Evolutionary conservation across 2,888 invertebrate species (phyloP), one percentile per base, ranked within the genome.

Genomic region (Drosophila greeni): DNA sequence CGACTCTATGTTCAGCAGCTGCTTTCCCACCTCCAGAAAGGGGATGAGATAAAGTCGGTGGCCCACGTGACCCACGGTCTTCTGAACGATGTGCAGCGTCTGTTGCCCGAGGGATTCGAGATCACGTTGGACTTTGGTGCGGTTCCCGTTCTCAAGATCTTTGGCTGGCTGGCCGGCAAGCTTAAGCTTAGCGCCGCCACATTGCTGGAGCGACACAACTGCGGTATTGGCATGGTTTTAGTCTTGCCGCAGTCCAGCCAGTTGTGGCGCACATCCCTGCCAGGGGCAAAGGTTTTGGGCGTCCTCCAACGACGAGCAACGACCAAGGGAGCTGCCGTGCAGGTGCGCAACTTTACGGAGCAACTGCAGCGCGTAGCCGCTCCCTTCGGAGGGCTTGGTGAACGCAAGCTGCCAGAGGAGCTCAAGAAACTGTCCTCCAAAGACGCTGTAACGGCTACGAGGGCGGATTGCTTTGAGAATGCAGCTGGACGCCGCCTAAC

Each of bases 21-120:
- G 1, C 88, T 97, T 45, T 92, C 94, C 0, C 92, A 94, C 5
- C 88, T 97, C 45, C 91, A 91, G 82, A 59, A 73, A 3, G 91
- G 91, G 0, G 54, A 47, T 2, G 89, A 92, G 45, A 91, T 98
- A 2, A 97, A 97, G 86, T 96, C 94, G 0, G 91, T 97, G 73
- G 97, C 97, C 0, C 98, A 99, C 85, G 96, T 99, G 59, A 97
- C 97, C 0, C 97, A 97, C 0, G 98, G 99, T 0, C 90, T 99
- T 3, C 87, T 93, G 6, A 96, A 97, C 88, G 98, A 98, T 86
- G 93, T 98, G 48, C 94, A 95, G 0, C 91, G 98, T 66, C 92
- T 98, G 40, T 89, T 98, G 56, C 95, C 96, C 0, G 86, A 91
- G 0, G 90, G 91, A 9, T 88, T 94, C 24, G 91, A 91, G 34